Conservation (phyloP, 2,113 vertebrate genomes). For the Eudorcas thomsonii region DNA sequence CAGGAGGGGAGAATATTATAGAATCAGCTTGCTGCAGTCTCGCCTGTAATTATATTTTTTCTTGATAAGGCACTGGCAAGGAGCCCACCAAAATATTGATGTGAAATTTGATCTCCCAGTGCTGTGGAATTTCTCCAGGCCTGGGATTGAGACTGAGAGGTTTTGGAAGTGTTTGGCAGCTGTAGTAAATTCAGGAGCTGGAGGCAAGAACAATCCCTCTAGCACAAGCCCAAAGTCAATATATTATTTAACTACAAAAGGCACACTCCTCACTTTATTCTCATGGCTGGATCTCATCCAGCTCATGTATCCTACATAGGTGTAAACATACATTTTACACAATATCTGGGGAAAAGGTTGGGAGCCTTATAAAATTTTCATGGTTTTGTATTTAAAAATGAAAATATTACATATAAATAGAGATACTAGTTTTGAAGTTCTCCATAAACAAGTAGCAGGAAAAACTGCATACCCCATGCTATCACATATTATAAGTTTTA, state of each 20-base stretch:
- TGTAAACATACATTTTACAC: constrained; percentile 32
- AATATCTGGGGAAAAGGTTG: neutral
- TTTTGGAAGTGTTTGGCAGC: constrained; percentile 80
- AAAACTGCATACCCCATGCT: neutral
- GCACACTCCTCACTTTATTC: constrained; percentile 12
- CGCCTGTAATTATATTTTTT: constrained; percentile 80
- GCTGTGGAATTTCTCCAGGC: constrained; percentile 78
- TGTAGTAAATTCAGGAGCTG: constrained; percentile 81
- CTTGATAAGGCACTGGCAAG: constrained; percentile 80
- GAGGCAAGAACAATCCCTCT: constrained; percentile 74
- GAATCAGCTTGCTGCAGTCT: constrained; percentile 78
- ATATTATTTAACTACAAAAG: constrained; percentile 65
- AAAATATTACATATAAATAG: neutral
- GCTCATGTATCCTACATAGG: neutral
- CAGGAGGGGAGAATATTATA: constrained; percentile 72
- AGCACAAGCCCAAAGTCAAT: constrained; percentile 70
- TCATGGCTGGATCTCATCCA: constrained; percentile 36
- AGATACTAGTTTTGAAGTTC: neutral
- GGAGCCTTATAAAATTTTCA: neutral
- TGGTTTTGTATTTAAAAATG: neutral
- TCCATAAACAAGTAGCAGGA: neutral
- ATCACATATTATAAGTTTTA: neutral
- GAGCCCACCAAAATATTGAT: constrained; percentile 81
- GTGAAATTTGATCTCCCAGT: constrained; percentile 76
- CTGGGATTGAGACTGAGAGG: constrained; percentile 68